Evolutionary conservation across 1,140 invertebrate species (phyloP), one percentile per base, ranked within the genome.

Genomic region (Drosophila lacertosa): DNA sequence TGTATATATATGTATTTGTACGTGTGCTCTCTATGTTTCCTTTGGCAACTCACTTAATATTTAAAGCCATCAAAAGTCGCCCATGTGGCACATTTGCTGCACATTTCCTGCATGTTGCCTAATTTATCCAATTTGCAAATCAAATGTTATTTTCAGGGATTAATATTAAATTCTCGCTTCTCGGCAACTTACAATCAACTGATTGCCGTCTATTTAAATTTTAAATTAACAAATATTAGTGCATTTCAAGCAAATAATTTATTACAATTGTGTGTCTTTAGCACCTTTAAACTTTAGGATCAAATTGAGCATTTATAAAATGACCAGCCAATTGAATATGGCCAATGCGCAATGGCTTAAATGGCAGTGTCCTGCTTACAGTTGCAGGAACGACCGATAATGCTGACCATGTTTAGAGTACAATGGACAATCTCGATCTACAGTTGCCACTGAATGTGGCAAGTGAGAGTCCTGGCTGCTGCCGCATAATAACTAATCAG

Each of bases 1-100:
- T 42, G 42, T 75, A 54, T 22, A 48, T 42, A 40, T 75, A 54
- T 22, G 44, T 10, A 20, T 50, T 26, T 53, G 59, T 58, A 45
- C 7, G 18, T 63, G 37, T 47, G 59, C 51, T 55, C 45, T 22
- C 63, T 76, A 45, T 51, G 29, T 33, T 64, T 48, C 51, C 50
- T 65, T 48, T 33, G 67, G 50, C 32, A 83, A 53, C 71, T 55
- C 58, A 67, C 66, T 84, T 81, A 86, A 86, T 77, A 84, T 80
- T 84, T 80, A 81, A 86, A 72, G 68, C 59, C 39, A 62, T 48
- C 51, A 53, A 37, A 60, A 68, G 55, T 70, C 57, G 33, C 40
- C 50, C 74, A 66, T 66, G 75, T 82, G 74, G 44, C 29, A 58
- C 29, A 35, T 32, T 35, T 35, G 18, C 18, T 13, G 16, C n/a